These are phyloP conservation scores for Alsophila aescularia DNA, from an alignment of 2,888 invertebrate genomes.

Conservation along the genomic window DNA sequence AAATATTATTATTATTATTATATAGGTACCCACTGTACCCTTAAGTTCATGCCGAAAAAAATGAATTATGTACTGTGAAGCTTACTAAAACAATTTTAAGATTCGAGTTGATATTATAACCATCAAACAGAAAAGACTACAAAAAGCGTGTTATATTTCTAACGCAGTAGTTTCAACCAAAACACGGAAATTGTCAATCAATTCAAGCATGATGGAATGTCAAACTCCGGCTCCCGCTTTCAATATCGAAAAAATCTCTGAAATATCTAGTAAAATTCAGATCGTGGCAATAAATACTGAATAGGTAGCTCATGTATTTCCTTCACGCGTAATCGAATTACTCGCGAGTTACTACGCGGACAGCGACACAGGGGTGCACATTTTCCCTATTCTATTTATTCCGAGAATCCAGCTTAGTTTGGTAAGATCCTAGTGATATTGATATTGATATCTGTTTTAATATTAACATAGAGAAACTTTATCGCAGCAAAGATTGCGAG, in stretches of 20 bases:
- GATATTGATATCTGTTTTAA: conserved; percentile 24
- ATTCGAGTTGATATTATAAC: too few relatives aligned
- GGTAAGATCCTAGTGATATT: conserved; percentile 18
- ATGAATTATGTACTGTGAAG: too few relatives aligned
- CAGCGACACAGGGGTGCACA: conserved; percentile 27
- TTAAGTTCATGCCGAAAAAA: too few relatives aligned
- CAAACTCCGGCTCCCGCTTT: conserved; percentile 4
- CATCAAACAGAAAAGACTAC: too few relatives aligned
- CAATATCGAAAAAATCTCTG: conserved; percentile 14
- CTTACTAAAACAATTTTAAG: too few relatives aligned
- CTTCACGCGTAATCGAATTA: conserved; percentile 30
- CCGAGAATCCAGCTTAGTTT: conserved; percentile 22
- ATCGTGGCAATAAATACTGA: conserved; percentile 23
- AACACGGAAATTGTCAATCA: not conserved
- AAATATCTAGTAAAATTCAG: conserved; percentile 16
- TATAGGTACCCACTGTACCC: too few relatives aligned
- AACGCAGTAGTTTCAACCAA: too few relatives aligned
- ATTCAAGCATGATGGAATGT: not conserved
- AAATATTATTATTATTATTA: too few relatives aligned
- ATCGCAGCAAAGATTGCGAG: not conserved
- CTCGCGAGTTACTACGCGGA: conserved; percentile 29
- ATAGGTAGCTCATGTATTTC: conserved; percentile 29
- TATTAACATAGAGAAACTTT: conserved; percentile 1
- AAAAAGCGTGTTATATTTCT: too few relatives aligned
- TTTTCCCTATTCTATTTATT: conserved; percentile 27